phyloP scores from a whole-genome alignment of 2,888 invertebrate species.

The Ochlodes sylvanus region DNA sequence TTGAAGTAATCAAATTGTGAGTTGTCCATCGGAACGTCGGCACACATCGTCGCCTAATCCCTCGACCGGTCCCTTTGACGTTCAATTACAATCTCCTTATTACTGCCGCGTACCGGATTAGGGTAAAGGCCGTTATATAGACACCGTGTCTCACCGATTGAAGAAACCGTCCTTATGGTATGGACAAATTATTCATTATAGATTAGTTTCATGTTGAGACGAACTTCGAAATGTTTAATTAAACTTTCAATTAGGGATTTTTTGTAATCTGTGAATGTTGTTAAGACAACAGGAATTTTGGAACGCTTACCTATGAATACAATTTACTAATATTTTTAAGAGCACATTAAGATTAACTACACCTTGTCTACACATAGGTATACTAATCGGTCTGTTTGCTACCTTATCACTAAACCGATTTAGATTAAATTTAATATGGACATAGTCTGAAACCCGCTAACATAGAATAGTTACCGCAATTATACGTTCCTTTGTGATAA shows the following conservation, averaged over 20 bases:
- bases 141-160: slow-evolving; percentile 60
- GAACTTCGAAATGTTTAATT: slow-evolving; percentile 25
- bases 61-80: slow-evolving; percentile 66
- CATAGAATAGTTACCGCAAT: no score
- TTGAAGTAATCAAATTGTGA: slow-evolving; percentile 41
- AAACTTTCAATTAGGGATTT: slow-evolving; percentile 31
- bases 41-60: slow-evolving; percentile 55
- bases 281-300: slow-evolving; percentile 3
- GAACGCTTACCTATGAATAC: neutral
- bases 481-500: no score
- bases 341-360: no score
- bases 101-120: slow-evolving; percentile 68
- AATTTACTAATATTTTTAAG: no score
- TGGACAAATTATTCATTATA: slow-evolving; percentile 35
- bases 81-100: slow-evolving; percentile 78
- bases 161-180: slow-evolving; percentile 42
- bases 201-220: slow-evolving; percentile 31
- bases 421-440: no score
- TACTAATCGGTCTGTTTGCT: no score
- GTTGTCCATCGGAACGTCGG: slow-evolving; percentile 59
- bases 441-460: no score
- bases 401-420: no score
- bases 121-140: slow-evolving; percentile 75
- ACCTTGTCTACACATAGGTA: no score
- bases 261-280: slow-evolving; percentile 13